These are phyloP conservation scores for Microtus californicus DNA, from an alignment of 2,797 vertebrate genomes.

Conservation along the genomic window DNA sequence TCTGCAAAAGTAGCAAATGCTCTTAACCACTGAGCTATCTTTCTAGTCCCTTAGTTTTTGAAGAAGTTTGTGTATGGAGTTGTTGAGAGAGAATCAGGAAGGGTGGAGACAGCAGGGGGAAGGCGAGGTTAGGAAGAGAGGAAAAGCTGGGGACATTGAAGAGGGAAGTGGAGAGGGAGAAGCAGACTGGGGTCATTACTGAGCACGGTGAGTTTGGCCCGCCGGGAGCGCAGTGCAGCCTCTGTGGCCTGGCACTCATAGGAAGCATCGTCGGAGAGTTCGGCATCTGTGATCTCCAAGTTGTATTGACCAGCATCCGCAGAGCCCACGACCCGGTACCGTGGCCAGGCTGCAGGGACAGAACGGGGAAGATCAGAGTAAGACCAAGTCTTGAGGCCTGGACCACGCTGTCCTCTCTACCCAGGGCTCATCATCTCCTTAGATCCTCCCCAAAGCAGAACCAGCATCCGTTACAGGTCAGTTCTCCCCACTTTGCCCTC, in stretches of 20 bases:
- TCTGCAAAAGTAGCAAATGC: background rate
- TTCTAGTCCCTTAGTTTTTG: background rate
- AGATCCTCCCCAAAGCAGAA: background rate
- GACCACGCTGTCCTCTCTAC: background rate
- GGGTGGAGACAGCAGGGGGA: background rate
- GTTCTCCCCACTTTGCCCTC: background rate
- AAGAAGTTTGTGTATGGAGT: background rate
- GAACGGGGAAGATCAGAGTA: background rate
- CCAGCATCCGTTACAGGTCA: background rate
- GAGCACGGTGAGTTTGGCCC: conserved; percentile 95
- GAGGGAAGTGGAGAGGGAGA: background rate
- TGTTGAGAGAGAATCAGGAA: background rate
- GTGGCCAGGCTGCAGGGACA: conserved; percentile 92
- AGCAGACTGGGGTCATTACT: conserved; percentile 87
- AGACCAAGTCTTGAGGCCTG: background rate
- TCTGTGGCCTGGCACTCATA: conserved; percentile 98
- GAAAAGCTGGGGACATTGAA: background rate
- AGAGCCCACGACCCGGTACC: conserved; percentile 93
- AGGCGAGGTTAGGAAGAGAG: background rate
- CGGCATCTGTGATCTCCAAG: conserved; percentile 94
- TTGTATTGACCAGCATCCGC: conserved; percentile 95
- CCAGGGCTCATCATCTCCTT: background rate
- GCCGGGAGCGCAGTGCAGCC: conserved; percentile 94
- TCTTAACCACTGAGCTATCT: background rate
- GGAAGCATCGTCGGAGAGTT: conserved; percentile 95